Conservation (phyloP, 2,797 vertebrate species). For the Syngnathus rostellatus region DNA sequence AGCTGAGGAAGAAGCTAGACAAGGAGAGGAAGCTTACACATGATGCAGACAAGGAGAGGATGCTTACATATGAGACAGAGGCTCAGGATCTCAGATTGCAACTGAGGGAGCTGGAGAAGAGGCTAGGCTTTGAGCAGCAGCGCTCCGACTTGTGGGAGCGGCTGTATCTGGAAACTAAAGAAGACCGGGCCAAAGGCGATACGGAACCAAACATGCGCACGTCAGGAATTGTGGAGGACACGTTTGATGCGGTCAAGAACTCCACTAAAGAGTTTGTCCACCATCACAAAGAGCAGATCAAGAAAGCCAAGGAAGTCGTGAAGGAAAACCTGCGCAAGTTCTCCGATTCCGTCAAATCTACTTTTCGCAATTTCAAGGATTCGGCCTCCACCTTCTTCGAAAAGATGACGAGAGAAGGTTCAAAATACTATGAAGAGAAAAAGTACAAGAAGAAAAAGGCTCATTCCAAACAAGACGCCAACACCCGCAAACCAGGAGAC, state of each 20-base stretch:
- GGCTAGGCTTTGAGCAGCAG: constrained; percentile 88
- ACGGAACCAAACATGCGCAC: constrained; percentile 71
- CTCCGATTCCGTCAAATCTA: constrained; percentile 92
- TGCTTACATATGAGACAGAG: constrained; percentile 38
- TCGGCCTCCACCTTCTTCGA: constrained; percentile 81
- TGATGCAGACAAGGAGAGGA: constrained; percentile 37
- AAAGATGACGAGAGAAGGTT: constrained; percentile 53
- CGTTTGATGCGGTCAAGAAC: constrained; percentile 95
- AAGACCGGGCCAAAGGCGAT: constrained; percentile 76
- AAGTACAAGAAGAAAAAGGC: constrained; percentile 54
- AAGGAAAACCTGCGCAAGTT: constrained; percentile 95
- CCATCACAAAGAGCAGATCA: constrained; percentile 97
- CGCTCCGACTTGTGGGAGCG: constrained; percentile 94
- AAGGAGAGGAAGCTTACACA: not conserved
- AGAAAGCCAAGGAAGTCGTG: constrained; percentile 93
- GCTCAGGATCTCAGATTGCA: constrained; percentile 67
- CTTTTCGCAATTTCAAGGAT: constrained; percentile 90
- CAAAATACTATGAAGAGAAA: constrained; percentile 56
- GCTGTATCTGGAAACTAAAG: constrained; percentile 89
- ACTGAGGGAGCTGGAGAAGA: constrained; percentile 81
- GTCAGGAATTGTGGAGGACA: constrained; percentile 86
- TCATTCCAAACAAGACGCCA: constrained; percentile 36
- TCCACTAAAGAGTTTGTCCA: constrained; percentile 95
- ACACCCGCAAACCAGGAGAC: constrained; percentile 58
- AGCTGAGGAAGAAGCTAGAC: constrained; percentile 56